Percentiles rank a stretch among this genome's conserved stretches.
phyloP scores from a whole-genome alignment of 2,113 vertebrate genomes.

The Crotalus tigris region DNA sequence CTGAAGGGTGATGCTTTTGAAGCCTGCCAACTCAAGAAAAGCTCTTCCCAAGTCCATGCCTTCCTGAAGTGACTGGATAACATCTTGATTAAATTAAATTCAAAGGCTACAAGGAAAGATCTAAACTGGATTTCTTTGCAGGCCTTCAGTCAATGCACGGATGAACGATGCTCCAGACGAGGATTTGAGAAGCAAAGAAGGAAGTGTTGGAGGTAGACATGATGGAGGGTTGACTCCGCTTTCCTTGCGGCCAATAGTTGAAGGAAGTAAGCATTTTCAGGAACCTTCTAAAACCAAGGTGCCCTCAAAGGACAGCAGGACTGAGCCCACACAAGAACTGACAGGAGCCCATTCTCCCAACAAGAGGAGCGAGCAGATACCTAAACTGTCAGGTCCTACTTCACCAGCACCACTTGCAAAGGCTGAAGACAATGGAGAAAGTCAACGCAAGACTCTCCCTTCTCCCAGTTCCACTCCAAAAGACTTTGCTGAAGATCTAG shows the following conservation, averaged over 20 bases:
- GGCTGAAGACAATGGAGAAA: conserved; percentile 35
- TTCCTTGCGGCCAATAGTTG: not conserved
- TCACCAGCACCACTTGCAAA: conserved; percentile 3
- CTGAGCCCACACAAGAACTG: conserved; percentile 27
- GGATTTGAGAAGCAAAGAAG: conserved; percentile 17
- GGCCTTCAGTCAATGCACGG: conserved; percentile 54
- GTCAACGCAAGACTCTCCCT: not conserved
- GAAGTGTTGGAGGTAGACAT: not conserved
- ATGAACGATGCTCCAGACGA: conserved; percentile 52
- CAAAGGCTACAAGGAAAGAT: not conserved
- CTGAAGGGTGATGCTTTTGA: not conserved
- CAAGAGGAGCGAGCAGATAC: conserved; percentile 27
- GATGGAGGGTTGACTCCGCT: not conserved
- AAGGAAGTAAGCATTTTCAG: conserved; percentile 25
- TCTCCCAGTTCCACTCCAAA: conserved; percentile 7
- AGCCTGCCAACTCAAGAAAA: not conserved
- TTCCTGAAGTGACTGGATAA: not conserved
- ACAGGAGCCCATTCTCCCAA: conserved; percentile 3
- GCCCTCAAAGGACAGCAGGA: conserved; percentile 16
- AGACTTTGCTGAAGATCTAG: not conserved
- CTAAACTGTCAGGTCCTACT: conserved; percentile 4
- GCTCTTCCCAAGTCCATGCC: not conserved
- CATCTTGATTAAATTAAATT: not conserved
- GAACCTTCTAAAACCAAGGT: conserved; percentile 27
- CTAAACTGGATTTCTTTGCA: conserved; percentile 46